Conservation (phyloP, 2,113 vertebrate species). For the Hydrolagus affinis region DNA sequence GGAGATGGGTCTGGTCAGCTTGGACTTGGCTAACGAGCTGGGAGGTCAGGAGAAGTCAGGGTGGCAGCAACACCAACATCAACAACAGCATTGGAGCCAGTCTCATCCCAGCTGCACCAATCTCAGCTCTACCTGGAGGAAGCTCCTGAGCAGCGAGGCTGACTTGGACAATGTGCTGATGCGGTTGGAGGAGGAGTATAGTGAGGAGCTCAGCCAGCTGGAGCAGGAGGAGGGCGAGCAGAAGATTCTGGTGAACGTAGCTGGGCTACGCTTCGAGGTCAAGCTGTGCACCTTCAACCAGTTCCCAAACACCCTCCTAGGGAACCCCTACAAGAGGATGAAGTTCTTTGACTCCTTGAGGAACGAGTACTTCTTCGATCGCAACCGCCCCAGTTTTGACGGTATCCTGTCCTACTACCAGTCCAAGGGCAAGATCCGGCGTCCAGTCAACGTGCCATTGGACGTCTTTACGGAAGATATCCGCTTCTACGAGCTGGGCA, state of each 20-base stretch:
- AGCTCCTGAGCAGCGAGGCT: slow-evolving; percentile 65
- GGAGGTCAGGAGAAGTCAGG: slow-evolving; percentile 49
- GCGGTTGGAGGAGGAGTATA: slow-evolving; percentile 64
- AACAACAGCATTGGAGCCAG: no score
- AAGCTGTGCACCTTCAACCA: slow-evolving; percentile 79
- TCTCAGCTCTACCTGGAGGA: slow-evolving; percentile 73
- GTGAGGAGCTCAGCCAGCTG: slow-evolving; percentile 62
- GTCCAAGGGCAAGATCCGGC: slow-evolving; percentile 83
- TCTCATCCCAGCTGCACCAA: slow-evolving; percentile 56
- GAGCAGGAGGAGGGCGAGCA: slow-evolving; percentile 72
- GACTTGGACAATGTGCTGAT: slow-evolving; percentile 70
- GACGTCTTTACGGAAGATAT: slow-evolving; percentile 92
- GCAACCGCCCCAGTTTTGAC: slow-evolving; percentile 91
- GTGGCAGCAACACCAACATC: no score
- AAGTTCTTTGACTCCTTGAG: slow-evolving; percentile 94
- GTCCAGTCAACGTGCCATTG: slow-evolving; percentile 83
- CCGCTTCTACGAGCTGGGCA: slow-evolving; percentile 81
- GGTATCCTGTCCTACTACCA: slow-evolving; percentile 96
- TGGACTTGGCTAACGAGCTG: slow-evolving; percentile 69
- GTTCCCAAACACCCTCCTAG: slow-evolving; percentile 85
- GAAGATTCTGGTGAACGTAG: slow-evolving; percentile 88
- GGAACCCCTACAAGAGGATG: slow-evolving; percentile 78
- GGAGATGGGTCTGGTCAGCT: slow-evolving; percentile 81
- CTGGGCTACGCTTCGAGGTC: slow-evolving; percentile 86
- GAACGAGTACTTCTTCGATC: slow-evolving; percentile 93